Evolutionary conservation across 2,888 invertebrate genomes (phyloP).

Genomic region (Athetis lepigone): DNA sequence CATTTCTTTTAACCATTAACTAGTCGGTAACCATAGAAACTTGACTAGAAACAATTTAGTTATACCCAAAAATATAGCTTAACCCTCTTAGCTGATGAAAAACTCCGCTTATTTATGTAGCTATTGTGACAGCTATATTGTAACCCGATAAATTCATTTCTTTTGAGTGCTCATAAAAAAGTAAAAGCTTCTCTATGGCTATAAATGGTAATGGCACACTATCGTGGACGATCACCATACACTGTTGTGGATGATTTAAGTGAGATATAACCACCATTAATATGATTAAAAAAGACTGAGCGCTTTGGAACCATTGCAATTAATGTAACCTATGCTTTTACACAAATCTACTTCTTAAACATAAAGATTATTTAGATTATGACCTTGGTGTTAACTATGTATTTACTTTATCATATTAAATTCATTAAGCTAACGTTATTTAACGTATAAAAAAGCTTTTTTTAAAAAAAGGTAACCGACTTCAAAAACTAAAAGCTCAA

Average conservation of each 20-base stretch:
- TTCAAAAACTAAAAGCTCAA: no score
- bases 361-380: no score
- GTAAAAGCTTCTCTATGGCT: constrained; percentile 39
- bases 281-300: not conserved
- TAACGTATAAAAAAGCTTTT: no score
- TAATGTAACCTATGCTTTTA: no score
- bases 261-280: not conserved
- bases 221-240: constrained; percentile 22
- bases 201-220: constrained; percentile 45
- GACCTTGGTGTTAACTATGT: no score
- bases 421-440: no score
- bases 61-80: constrained; percentile 11
- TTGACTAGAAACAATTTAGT: constrained; percentile 4
- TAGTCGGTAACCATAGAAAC: not conserved
- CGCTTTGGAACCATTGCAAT: no score
- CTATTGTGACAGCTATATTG: constrained; percentile 43
- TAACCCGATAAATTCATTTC: constrained; percentile 57
- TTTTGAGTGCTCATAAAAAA: constrained; percentile 59
- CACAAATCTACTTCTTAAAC: no score
- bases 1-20: not conserved
- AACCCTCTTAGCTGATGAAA: constrained; percentile 49
- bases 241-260: not conserved
- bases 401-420: no score
- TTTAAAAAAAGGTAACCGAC: no score
- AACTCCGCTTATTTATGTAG: constrained; percentile 33